Base-by-base conservation (phyloP, 2,113 vertebrate species). In the Geothlypis trichas region DNA sequence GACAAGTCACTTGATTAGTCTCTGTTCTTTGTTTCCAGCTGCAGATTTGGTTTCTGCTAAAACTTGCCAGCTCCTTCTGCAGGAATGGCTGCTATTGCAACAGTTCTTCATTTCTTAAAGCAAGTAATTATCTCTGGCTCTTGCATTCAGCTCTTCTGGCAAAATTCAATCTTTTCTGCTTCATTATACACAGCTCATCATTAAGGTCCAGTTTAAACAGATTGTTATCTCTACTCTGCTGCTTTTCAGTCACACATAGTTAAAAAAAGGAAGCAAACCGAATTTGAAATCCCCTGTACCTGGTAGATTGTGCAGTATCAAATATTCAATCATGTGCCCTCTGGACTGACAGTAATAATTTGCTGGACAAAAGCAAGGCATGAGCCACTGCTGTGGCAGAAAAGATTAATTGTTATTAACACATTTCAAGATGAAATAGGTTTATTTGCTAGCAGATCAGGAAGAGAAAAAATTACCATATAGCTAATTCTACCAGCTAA, bases 151-250 rank as follows among this genome's bases (percentile, higher is more conserved):
- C 15, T 82, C 52, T 84, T 59, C 55, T 69, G 54, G 73, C 74
- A 95, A 87, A 92, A 76, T 10, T 26, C 31, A 85, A 23, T 33
- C 81, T 65, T 79, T 81, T 47, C 93, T 84, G 55, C 71, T 93
- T 88, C 8, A 2, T 62, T 93, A 82, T 46, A 65, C 0, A 2
- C 39, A 78, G 46, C 14, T 23, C 35, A 92, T 63, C 41, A 49
- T 46, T 83, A 62, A 88, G 62, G 86, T 51, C 52, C 79, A 92
- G 47, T 81, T 96, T 74, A 95, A 95, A 95, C n/a, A 89, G 80
- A 95, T 77, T 11, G 35, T 59, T 83, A 89, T 66, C 93, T 93
- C 81, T 85, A 9, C 51, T 84, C 86, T 77, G 72, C 42, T 81
- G 89, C 66, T 91, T 75, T 86, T 95, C 87, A 84, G 57, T 92